Base-by-base conservation (phyloP, 2,888 invertebrate species). In the Criorhina ranunculi region DNA sequence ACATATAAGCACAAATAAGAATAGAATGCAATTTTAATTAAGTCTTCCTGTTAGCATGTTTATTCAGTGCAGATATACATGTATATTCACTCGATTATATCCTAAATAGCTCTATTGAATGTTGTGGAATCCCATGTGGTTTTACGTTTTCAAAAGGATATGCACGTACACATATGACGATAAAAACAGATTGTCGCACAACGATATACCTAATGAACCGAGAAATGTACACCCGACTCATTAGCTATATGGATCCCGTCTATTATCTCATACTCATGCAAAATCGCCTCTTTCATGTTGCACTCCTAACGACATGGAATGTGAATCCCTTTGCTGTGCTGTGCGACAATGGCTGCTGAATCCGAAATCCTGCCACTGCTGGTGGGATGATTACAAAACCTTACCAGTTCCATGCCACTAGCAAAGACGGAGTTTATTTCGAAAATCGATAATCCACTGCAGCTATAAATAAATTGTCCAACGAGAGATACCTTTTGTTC, bases 181-280 rank as follows among this genome's bases (percentile, higher is more conserved):
- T 46, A 11, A 33, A 46, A 62, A 33, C 44, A 73, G 17, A 53
- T 53, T 44, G 19, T 33, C 51, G 40, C 31, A 19, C 17, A 60
- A 6, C 60, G 12, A 31, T 64, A 17, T 49, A 64, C 55, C 64
- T 75, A 75, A 75, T 64, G 64, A 75, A 37, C 51, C 19, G 55
- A 44, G 44, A 75, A 64, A 57, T 64, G 33, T 64, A 75, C 35
- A 64, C 62, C 53, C 55, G 35, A 64, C 55, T 75, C 64, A 75
- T 75, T 64, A 64, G 55, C 75, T 55, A 40, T 35, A 70, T 72
- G 40, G 40, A 51, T 49, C 37, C 49, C 29, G 37, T 49, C 59
- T 72, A 59, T 59, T 59, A 72, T 59, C 17, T 17, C 70, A 51
- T 49, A 29, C 70, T 17, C 49, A 37, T 29, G 49, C 31, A 17